phyloP scores from a whole-genome alignment of 2,888 invertebrate species.

The Phengaris arion region DNA sequence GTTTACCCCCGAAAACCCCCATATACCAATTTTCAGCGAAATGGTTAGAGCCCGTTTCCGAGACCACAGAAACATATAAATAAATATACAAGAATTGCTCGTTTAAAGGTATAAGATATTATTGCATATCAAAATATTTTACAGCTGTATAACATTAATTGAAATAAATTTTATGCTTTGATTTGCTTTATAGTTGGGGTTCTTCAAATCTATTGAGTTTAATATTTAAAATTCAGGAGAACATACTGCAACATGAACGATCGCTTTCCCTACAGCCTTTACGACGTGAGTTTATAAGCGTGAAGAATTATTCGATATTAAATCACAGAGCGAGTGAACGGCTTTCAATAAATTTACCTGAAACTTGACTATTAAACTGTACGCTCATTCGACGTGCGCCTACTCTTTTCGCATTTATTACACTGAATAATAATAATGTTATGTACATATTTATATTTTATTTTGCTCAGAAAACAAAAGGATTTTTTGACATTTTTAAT shows the following conservation, averaged over 20 bases:
- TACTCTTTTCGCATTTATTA: constrained; percentile 3
- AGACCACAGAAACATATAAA: too few relatives aligned
- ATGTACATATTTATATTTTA: background rate
- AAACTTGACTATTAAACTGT: constrained; percentile 27
- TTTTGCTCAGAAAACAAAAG: too few relatives aligned
- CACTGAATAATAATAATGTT: background rate
- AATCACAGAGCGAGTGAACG: constrained; percentile 29
- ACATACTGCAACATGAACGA: constrained; percentile 24
- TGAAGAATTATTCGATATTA: constrained; percentile 30
- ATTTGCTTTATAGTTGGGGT: background rate
- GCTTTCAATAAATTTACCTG: constrained; percentile 30
- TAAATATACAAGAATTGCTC: too few relatives aligned
- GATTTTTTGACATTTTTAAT: too few relatives aligned
- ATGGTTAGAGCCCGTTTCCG: too few relatives aligned
- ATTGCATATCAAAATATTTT: too few relatives aligned
- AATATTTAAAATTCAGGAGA: constrained; percentile 16
- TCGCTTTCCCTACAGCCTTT: constrained; percentile 28
- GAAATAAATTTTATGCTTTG: background rate
- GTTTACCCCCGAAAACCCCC: too few relatives aligned
- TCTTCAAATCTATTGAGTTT: background rate
- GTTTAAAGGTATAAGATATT: too few relatives aligned
- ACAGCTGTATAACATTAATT: background rate
- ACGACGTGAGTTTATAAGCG: constrained; percentile 28
- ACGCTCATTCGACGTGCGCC: background rate
- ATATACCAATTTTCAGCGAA: too few relatives aligned